phyloP scores from a whole-genome alignment of 2,888 invertebrate genomes.

The Aporophyla nigra region DNA sequence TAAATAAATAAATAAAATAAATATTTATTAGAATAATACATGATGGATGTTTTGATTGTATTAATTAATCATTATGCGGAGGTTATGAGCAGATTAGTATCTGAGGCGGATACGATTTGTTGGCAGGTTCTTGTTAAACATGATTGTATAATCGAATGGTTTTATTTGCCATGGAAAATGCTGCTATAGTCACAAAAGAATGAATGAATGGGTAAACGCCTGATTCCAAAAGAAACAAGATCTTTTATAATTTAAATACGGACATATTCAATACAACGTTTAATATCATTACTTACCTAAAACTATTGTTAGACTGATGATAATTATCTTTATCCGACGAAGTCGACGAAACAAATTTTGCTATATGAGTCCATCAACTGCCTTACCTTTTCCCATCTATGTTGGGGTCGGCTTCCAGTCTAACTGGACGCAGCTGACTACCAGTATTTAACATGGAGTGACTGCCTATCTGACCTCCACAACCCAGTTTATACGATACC shows the following conservation, averaged over 20 bases:
- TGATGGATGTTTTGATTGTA: conserved; percentile 55
- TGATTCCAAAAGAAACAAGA: neutral
- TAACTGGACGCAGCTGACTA: no score
- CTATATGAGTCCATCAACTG: no score
- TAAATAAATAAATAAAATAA: no score
- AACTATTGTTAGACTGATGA: neutral
- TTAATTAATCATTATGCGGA: conserved; percentile 52
- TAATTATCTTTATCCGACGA: neutral
- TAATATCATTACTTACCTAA: neutral
- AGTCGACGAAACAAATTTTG: no score
- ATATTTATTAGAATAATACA: conserved; percentile 49
- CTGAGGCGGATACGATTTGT: conserved; percentile 59
- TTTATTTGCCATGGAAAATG: neutral
- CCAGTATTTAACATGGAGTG: no score
- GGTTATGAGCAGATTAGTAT: conserved; percentile 53
- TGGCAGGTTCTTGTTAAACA: conserved; percentile 5
- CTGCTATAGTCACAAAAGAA: neutral
- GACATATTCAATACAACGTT: neutral
- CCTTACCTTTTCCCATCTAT: no score
- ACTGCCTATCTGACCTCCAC: no score
- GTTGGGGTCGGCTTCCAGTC: no score
- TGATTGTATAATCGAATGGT: neutral
- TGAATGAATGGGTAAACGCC: neutral
- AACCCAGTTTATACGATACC: no score
- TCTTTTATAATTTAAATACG: neutral